A percentile compares a stretch with the other conserved stretches of the same genome.
These are phyloP conservation scores for Prochilodus magdalenae DNA, from an alignment of 2,113 vertebrate genomes.

Conservation along the genomic window DNA sequence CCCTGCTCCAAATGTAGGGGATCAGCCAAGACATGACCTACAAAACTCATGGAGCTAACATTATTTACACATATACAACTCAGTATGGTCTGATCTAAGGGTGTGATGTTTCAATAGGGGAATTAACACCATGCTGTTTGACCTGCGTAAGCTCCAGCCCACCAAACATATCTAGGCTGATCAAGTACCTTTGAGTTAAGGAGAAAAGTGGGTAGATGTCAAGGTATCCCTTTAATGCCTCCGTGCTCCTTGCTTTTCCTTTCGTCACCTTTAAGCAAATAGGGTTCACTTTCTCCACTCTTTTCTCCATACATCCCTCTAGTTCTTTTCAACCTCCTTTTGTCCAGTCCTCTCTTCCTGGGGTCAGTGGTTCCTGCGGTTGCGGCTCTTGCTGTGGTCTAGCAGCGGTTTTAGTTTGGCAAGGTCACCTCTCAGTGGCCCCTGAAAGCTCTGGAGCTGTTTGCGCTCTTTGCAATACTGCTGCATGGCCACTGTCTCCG, in stretches of 20 bases:
- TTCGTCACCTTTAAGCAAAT: neutral
- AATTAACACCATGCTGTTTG: too few relatives aligned
- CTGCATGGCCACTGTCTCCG: conserved; percentile 89
- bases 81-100: too few relatives aligned
- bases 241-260: neutral
- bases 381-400: conserved; percentile 92
- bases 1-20: neutral
- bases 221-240: neutral
- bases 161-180: neutral
- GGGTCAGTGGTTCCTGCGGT: conserved; percentile 87
- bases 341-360: conserved; percentile 74
- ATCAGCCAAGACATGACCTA: neutral
- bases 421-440: conserved; percentile 85
- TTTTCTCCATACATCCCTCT: neutral
- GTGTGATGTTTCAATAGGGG: too few relatives aligned
- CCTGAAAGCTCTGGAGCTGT: conserved; percentile 76
- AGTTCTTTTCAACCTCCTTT: conserved; percentile 2
- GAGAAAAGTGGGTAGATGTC: neutral
- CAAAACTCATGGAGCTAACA: neutral
- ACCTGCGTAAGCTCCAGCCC: neutral
- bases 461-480: conserved; percentile 94
- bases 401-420: conserved; percentile 93
- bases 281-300: conserved; percentile 1
- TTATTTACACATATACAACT: too few relatives aligned
- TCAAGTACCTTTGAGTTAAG: neutral